Base-by-base conservation (phyloP, 2,113 vertebrate genomes). In the Sorex fumeus region DNA sequence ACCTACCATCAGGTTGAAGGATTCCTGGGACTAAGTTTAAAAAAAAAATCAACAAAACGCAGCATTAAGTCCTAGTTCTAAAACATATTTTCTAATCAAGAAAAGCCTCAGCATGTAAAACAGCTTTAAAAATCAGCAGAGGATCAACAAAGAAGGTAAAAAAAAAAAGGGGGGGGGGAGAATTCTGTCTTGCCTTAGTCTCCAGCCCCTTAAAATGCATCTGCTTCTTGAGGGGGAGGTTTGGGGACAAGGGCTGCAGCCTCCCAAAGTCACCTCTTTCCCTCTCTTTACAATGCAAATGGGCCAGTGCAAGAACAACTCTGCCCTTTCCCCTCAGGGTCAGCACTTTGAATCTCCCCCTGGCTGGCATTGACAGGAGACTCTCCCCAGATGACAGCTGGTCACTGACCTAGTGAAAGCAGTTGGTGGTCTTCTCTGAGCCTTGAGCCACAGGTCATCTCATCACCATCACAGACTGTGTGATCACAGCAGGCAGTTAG, bases 311-410 rank as follows among this genome's bases (percentile, higher is more conserved):
- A n/a, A 1, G 8, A 90, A 88, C 62, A 72, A 81, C 4, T 32
- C 36, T 28, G 57, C 80, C 87, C 93, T 88, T 88, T 94, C 32
- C 80, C 87, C 91, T 84, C 4, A 1, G 6, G 89, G 91, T 96
- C 94, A 95, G 84, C 77, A 60, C 84, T 92, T 25, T 70, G 87
- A 81, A 66, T 85, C 53, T 92, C 84, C 91, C 60, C 12, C 5
- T 81, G 81, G 84, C 86, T 89, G 87, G 34, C 80, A 72, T 4
- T 94, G 96, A 96, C 90, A 93, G 79, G 50, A 77, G 80, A 75
- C 79, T 91, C 85, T 84, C 57, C 77, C 64, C 80, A 84, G 87
- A 76, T 95, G 94, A 96, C 96, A 96, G 96, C 87, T 95, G 92
- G 95, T 95, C 88, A 25, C 76, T 79, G 95, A 97, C 96, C 95